Conservation (phyloP, 1,140 invertebrate species). For the Cydia strobilella region DNA sequence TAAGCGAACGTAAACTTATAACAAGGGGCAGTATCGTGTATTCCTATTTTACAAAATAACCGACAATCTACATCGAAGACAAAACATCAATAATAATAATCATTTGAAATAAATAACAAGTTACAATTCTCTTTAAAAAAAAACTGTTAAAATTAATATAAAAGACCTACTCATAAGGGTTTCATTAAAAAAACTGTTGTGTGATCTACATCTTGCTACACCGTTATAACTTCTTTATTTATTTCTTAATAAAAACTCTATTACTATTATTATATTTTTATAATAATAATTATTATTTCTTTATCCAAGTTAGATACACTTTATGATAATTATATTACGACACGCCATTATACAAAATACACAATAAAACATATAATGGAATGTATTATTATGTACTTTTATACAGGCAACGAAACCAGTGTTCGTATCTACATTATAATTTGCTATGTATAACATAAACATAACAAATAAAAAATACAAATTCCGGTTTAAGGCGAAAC, state of each 20-base stretch:
- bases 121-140: conserved; percentile 73
- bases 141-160: conserved; percentile 76
- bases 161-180: conserved; percentile 66
- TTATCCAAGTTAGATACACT: conserved; percentile 75
- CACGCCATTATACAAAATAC: conserved; percentile 52
- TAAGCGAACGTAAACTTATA: conserved; percentile 67
- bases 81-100: conserved; percentile 79
- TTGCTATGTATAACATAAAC: conserved; percentile 45
- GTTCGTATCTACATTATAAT: conserved; percentile 53
- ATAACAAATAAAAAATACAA: conserved; percentile 47
- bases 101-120: conserved; percentile 80
- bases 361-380: conserved; percentile 45
- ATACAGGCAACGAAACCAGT: conserved; percentile 45
- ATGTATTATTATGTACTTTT: conserved; percentile 52
- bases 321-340: conserved; percentile 66
- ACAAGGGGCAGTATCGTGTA: conserved; percentile 73
- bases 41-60: conserved; percentile 74
- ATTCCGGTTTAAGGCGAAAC: conserved; percentile 52
- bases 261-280: conserved; percentile 77
- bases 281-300: conserved; percentile 71
- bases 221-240: conserved; percentile 74
- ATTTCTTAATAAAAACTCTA: conserved; percentile 79
- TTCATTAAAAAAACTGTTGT: conserved; percentile 65
- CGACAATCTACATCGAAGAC: conserved; percentile 66
- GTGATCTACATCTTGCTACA: conserved; percentile 66